Evolutionary conservation across 2,888 invertebrate species (phyloP).

Genomic region (Melolontha melolontha): DNA sequence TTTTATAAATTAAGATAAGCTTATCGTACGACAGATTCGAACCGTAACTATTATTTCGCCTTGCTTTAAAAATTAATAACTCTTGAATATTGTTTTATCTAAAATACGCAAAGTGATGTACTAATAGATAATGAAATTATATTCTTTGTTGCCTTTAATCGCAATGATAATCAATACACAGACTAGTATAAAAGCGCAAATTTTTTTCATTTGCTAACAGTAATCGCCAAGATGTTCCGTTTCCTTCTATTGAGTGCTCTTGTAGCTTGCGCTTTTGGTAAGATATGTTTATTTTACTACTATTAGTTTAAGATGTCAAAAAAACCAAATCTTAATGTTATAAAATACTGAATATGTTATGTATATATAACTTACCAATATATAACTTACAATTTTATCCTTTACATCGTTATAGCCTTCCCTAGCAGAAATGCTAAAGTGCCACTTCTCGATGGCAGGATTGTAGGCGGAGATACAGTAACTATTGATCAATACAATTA

Average conservation of each 20-base stretch:
- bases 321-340: too few species aligned
- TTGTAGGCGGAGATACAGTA: conserved; percentile 39
- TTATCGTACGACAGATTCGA: too few species aligned
- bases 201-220: background rate
- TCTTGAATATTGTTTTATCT: too few species aligned
- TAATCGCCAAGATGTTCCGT: conserved; percentile 20
- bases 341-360: too few species aligned
- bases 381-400: background rate
- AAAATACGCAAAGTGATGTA: too few species aligned
- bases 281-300: background rate
- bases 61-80: too few species aligned
- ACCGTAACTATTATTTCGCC: too few species aligned
- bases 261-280: conserved; percentile 34
- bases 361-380: too few species aligned
- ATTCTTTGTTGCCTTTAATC: background rate
- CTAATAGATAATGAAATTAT: too few species aligned
- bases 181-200: background rate
- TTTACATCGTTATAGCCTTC: background rate
- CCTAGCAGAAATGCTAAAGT: conserved; percentile 7
- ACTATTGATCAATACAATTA: conserved; percentile 39
- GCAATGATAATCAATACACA: too few species aligned
- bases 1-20: too few species aligned
- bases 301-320: too few species aligned
- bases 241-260: conserved; percentile 24
- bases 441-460: conserved; percentile 41